phyloP scores from a whole-genome alignment of 2,888 invertebrate genomes.

The Drosophila mettleri region DNA sequence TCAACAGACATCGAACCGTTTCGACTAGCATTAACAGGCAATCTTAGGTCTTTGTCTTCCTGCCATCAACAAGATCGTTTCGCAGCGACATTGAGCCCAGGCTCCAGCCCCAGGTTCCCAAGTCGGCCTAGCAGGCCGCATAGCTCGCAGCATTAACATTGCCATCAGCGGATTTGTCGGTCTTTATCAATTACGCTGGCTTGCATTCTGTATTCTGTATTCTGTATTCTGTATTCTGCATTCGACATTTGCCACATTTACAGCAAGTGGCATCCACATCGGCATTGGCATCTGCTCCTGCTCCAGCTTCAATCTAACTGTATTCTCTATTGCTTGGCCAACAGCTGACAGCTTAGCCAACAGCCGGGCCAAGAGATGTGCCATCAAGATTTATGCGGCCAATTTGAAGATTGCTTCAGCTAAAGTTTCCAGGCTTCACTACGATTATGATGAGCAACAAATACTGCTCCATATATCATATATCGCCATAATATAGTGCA shows the following conservation, averaged over 20 bases:
- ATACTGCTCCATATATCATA: constrained; percentile 1
- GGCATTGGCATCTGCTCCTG: constrained; percentile 44
- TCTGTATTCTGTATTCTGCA: constrained; percentile 36
- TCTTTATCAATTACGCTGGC: constrained; percentile 80
- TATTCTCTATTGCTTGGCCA: constrained; percentile 53
- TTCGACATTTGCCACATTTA: constrained; percentile 62
- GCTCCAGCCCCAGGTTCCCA: constrained; percentile 12
- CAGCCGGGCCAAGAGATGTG: constrained; percentile 40
- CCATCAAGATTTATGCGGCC: constrained; percentile 61
- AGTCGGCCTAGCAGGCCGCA: constrained; percentile 32
- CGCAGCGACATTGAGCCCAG: constrained; percentile 67
- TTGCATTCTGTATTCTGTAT: constrained; percentile 34
- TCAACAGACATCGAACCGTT: constrained; percentile 33
- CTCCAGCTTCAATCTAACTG: constrained; percentile 42
- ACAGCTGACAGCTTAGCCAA: constrained; percentile 54
- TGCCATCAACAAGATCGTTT: constrained; percentile 80
- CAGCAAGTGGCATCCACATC: constrained; percentile 70
- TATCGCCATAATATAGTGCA: background rate
- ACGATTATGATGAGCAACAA: constrained; percentile 2
- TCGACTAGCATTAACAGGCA: constrained; percentile 60
- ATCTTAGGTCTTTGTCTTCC: constrained; percentile 79
- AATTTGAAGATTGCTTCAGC: constrained; percentile 41
- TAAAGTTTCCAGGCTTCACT: constrained; percentile 15
- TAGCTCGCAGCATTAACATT: constrained; percentile 67
- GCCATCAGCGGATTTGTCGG: constrained; percentile 81